These are phyloP conservation scores for Bombus turneri DNA, from an alignment of 1,140 invertebrate genomes.

Conservation along the genomic window DNA sequence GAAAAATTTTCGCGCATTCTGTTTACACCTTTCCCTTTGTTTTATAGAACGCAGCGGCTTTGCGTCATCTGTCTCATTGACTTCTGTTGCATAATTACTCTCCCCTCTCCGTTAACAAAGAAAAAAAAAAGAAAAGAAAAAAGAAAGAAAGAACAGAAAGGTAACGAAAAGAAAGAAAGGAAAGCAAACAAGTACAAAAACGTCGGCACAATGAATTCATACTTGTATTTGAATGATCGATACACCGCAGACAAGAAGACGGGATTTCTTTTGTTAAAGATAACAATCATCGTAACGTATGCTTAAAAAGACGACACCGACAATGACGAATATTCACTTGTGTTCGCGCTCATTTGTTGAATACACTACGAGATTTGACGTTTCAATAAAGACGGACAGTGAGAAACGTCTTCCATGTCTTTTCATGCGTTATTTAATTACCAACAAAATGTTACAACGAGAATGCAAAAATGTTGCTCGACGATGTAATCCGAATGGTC, in stretches of 20 bases:
- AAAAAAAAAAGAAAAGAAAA: neutral
- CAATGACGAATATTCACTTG: neutral
- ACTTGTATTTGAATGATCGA: neutral
- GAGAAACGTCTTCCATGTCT: neutral
- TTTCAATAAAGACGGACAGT: neutral
- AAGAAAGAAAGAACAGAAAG: neutral
- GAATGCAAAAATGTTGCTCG: neutral
- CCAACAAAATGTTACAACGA: conserved; percentile 1
- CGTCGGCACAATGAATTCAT: neutral
- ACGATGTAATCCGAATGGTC: neutral
- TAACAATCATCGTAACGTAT: too few species aligned
- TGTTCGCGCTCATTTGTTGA: neutral
- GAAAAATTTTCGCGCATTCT: neutral
- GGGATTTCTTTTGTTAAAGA: neutral
- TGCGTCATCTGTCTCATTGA: neutral
- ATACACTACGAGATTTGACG: neutral
- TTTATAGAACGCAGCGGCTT: neutral
- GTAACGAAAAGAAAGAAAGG: neutral
- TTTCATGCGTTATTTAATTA: neutral
- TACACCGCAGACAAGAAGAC: neutral
- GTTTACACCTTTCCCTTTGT: neutral
- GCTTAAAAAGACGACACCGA: neutral
- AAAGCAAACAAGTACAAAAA: neutral
- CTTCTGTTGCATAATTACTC: neutral
- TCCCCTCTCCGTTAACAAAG: neutral